These are phyloP conservation scores for Rhopilema esculentum DNA, from an alignment of 30 jellyfish, hydroid and myxozoan species.

Conservation along the genomic window DNA sequence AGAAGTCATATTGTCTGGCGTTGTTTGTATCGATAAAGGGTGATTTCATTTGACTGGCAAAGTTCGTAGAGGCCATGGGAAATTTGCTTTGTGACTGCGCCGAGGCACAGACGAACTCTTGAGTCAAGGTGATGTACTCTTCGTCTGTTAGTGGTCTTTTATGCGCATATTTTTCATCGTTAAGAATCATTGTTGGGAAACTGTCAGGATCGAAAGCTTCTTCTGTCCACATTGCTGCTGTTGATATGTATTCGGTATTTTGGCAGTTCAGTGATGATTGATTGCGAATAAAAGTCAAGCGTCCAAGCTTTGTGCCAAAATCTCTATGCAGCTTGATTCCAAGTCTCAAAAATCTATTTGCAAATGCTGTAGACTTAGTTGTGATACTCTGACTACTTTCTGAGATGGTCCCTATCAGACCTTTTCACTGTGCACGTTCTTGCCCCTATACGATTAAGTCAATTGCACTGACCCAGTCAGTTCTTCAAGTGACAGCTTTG, in stretches of 20 bases:
- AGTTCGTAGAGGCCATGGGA: constrained; percentile 21
- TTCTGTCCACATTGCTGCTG: constrained; percentile 60
- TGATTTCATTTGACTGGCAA: constrained; percentile 34
- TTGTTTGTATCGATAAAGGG: constrained; percentile 39
- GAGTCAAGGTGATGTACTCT: constrained; percentile 51
- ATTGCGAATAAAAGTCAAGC: not conserved
- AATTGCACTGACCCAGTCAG: not conserved
- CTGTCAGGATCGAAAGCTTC: constrained; percentile 57
- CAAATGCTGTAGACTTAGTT: not conserved
- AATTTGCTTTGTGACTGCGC: constrained; percentile 28
- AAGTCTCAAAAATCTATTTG: not conserved
- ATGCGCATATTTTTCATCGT: constrained; percentile 47
- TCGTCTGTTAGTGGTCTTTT: constrained; percentile 56
- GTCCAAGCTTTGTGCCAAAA: not conserved
- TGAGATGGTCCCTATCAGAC: not conserved
- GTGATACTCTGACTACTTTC: not conserved
- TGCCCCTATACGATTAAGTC: not conserved
- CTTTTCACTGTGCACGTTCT: not conserved
- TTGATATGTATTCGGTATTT: not conserved
- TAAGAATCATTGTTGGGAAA: constrained; percentile 45
- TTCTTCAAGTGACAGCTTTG: not conserved
- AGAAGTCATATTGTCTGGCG: constrained; percentile 25
- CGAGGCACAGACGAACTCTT: constrained; percentile 48
- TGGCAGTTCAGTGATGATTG: no score
- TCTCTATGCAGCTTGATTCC: not conserved